phyloP scores from a whole-genome alignment of 2,113 vertebrate species.

The Calyptomena viridis region DNA sequence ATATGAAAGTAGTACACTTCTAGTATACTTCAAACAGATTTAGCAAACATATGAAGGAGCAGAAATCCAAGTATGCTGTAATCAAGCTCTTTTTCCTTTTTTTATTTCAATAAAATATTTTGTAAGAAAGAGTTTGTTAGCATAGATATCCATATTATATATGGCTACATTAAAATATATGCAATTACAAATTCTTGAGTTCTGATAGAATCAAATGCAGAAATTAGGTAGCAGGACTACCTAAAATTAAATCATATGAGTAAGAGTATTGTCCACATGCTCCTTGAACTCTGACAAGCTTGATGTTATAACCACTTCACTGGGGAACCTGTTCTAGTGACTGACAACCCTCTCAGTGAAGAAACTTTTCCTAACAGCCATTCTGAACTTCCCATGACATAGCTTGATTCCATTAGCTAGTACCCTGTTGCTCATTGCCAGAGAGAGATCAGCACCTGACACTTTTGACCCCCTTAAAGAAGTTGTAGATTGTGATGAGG shows the following conservation, averaged over 20 bases:
- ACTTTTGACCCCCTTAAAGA: not conserved
- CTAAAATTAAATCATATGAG: not conserved
- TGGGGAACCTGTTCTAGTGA: not conserved
- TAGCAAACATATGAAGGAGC: not conserved
- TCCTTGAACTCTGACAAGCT: not conserved
- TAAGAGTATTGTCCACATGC: not conserved
- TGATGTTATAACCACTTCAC: not conserved
- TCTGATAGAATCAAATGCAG: not conserved
- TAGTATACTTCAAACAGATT: slow-evolving; percentile 9
- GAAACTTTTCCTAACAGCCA: not conserved
- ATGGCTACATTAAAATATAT: not conserved
- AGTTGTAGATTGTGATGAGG: not conserved
- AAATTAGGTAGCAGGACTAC: not conserved
- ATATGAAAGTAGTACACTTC: slow-evolving; percentile 14
- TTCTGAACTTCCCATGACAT: fast-evolving
- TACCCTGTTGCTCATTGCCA: not conserved
- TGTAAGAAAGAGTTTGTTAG: not conserved
- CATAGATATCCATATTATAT: not conserved
- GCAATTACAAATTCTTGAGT: not conserved
- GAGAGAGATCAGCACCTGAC: not conserved
- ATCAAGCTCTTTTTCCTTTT: not conserved
- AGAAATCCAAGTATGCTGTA: not conserved
- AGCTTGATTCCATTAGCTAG: not conserved
- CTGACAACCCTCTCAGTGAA: not conserved
- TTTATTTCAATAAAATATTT: not conserved